phyloP scores from a whole-genome alignment of 2,113 vertebrate genomes.

The Kobus ellipsiprymnus region DNA sequence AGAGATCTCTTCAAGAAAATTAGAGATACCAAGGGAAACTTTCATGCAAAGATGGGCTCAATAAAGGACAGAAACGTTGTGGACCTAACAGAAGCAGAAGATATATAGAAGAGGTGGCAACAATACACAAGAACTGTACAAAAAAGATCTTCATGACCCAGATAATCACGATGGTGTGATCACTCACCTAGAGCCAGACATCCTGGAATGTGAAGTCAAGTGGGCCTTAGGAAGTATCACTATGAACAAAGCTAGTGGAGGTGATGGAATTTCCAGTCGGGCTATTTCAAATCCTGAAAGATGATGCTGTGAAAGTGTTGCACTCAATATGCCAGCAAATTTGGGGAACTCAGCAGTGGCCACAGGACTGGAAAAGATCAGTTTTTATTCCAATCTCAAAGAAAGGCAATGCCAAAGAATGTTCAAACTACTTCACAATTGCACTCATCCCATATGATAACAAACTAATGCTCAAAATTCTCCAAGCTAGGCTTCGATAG shows the following conservation, averaged over 20 bases:
- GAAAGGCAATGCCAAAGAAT: not conserved
- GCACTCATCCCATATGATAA: not conserved
- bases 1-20: not conserved
- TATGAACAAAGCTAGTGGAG: not conserved
- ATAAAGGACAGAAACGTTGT: not conserved
- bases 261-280: not conserved
- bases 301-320: not conserved
- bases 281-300: not conserved
- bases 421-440: not conserved
- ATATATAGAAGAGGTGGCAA: not conserved
- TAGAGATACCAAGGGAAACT: not conserved
- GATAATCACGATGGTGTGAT: not conserved
- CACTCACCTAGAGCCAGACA: not conserved
- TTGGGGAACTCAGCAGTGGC: not conserved
- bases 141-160: not conserved
- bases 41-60: not conserved
- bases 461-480: not conserved
- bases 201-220: not conserved
- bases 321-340: not conserved
- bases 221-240: not conserved
- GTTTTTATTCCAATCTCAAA: not conserved
- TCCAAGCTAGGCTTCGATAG: not conserved
- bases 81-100: not conserved
- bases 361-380: not conserved
- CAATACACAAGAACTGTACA: not conserved